Percentiles rank a stretch among this genome's conserved stretches.
Evolutionary conservation across 2,113 vertebrate species (phyloP).

Genomic region (Calyptomena viridis): DNA sequence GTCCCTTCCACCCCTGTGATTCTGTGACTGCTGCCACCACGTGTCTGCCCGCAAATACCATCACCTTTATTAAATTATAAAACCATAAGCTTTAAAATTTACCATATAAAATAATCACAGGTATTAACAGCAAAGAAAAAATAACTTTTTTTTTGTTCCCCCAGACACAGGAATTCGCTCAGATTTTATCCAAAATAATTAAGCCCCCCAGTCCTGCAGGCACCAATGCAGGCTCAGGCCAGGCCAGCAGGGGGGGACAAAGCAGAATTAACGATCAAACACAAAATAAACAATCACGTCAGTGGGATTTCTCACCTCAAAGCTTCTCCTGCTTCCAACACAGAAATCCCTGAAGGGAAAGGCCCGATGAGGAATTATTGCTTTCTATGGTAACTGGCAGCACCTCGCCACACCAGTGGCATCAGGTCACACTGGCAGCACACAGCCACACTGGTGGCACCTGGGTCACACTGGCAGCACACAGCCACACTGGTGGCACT

Average conservation of each 20-base stretch:
- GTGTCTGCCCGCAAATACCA: background rate
- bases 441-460: too few relatives aligned
- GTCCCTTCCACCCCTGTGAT: background rate
- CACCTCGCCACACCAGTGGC: too few relatives aligned
- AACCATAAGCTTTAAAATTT: background rate
- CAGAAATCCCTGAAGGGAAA: background rate
- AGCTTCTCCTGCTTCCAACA: background rate
- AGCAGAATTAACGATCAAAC: background rate
- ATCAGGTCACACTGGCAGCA: background rate
- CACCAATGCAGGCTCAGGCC: background rate
- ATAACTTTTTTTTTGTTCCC: background rate
- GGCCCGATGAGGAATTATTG: constrained; percentile 22
- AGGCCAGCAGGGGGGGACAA: background rate
- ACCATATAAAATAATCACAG: constrained; percentile 33
- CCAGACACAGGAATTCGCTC: background rate
- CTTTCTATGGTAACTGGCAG: background rate
- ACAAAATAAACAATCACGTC: background rate
- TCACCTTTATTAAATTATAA: constrained; percentile 47
- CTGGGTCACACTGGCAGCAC: background rate
- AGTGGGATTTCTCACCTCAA: background rate
- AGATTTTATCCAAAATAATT: background rate
- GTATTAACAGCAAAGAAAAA: constrained; percentile 14
- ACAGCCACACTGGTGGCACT: background rate
- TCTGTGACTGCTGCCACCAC: background rate
- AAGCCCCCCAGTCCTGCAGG: background rate